Conservation (phyloP, 2,888 invertebrate species). For the Parnassius apollo region DNA sequence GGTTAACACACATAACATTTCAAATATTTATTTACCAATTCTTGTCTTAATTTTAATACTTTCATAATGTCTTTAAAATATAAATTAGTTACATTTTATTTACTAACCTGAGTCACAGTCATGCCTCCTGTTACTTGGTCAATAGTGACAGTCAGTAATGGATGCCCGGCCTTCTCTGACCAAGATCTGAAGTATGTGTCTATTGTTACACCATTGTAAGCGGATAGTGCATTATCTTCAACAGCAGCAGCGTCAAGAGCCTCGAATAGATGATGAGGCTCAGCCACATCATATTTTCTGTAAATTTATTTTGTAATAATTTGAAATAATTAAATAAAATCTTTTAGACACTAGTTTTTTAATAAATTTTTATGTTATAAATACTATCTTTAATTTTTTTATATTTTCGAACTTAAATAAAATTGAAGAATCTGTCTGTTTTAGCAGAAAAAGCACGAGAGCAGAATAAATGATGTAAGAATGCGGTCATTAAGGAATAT, state of each 20-base stretch:
- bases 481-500: no score
- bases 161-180: conserved; percentile 83
- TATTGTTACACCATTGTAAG: conserved; percentile 55
- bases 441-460: no score
- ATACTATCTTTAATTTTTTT: no score
- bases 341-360: no score
- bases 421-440: no score
- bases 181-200: conserved; percentile 79
- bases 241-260: conserved; percentile 65
- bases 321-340: background rate
- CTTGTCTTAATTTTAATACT: no score
- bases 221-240: conserved; percentile 48
- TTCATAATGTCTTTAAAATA: no score
- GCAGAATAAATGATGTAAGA: no score
- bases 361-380: no score
- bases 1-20: no score
- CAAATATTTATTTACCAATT: no score
- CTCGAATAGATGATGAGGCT: conserved; percentile 74
- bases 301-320: background rate
- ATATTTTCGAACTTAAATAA: no score
- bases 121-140: conserved; percentile 61
- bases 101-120: conserved; percentile 56
- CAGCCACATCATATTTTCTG: conserved; percentile 66
- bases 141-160: conserved; percentile 74
- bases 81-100: background rate